These are phyloP conservation scores for Pteria penguin DNA, from an alignment of 2,888 invertebrate genomes.

Conservation along the genomic window DNA sequence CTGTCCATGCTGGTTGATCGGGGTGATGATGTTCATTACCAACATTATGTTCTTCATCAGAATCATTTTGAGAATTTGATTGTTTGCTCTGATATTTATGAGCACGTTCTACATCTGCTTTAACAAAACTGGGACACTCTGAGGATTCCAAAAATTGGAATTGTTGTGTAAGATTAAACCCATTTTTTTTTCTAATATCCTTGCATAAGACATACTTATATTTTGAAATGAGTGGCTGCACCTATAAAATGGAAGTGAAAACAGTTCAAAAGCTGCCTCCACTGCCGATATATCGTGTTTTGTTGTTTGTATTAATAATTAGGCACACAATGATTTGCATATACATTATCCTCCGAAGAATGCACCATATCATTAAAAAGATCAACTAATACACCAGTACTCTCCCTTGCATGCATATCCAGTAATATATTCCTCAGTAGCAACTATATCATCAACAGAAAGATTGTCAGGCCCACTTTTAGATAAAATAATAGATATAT, in stretches of 20 bases:
- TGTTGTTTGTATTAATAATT: constrained; percentile 50
- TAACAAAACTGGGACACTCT: no score
- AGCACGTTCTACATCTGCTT: no score
- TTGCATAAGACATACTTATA: constrained; percentile 49
- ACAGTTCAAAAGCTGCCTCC: constrained; percentile 51
- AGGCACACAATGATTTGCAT: constrained; percentile 36
- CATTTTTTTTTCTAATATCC: constrained; percentile 42
- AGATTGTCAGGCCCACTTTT: constrained; percentile 45
- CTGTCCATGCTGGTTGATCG: constrained; percentile 38
- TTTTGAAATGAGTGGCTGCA: constrained; percentile 49
- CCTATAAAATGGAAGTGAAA: constrained; percentile 40
- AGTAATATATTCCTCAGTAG: constrained; percentile 41
- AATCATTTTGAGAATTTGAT: no score
- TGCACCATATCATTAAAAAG: constrained; percentile 44
- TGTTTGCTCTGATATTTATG: no score
- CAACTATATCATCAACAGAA: constrained; percentile 52
- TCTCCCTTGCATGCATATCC: constrained; percentile 58
- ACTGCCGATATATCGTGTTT: constrained; percentile 55
- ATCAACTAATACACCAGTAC: constrained; percentile 47
- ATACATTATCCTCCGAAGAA: not conserved
- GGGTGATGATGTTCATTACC: no score
- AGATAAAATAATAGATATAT: constrained; percentile 52
- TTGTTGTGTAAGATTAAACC: no score
- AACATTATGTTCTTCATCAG: no score
- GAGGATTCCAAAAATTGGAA: no score